Evolutionary conservation across 2,797 vertebrate species (phyloP), one percentile per base, ranked within the genome.

Genomic region (Zalophus californianus): DNA sequence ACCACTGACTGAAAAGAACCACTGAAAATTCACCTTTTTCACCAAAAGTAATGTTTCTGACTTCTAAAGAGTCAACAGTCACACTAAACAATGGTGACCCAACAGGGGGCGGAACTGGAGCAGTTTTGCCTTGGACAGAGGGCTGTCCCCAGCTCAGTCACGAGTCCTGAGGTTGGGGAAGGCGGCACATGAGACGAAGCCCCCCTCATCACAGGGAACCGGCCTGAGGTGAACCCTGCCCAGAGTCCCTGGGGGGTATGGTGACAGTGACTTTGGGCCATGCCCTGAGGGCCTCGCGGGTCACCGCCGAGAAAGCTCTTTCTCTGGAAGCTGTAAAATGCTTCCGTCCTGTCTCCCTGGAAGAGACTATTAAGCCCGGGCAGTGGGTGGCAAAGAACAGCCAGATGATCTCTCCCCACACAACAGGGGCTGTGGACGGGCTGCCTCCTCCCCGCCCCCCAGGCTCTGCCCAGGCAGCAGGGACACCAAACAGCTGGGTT

Each of bases 401-500:
- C 27, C 48, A 32, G 16, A 4, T 0, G 0, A 38, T 16, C 44
- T 21, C 44, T 11, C 56, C 64, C 14, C 0, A 1, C 32, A 41
- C 27, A 4, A 1, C 10, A 1, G 23, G 72, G 29, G 3, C 8
- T 8, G 44, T 0, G 6, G 16, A 5, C 15, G 1, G 29, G 48
- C 70, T 29, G 48, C 62, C 41, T 38, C 78, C 44, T 13, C 25
- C 70, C 10, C 23, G 50, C 23, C 41, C 72, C 8, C 16, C 1
- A 0, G 14, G 29, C 64, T 82, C 35, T 38, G 78, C 52, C 35
- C 56, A 14, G 0, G 11, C 80, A 2, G 21, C 58, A 15, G 5
- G 44, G 10, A 21, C n/a, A 32, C 25, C 32, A 5, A 16, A 4
- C 0, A 16, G 15, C 13, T 7, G n/a, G 86, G 0, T 25, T 1